phyloP scores from a whole-genome alignment of 2,888 invertebrate genomes.

The Harmothoe impar region DNA sequence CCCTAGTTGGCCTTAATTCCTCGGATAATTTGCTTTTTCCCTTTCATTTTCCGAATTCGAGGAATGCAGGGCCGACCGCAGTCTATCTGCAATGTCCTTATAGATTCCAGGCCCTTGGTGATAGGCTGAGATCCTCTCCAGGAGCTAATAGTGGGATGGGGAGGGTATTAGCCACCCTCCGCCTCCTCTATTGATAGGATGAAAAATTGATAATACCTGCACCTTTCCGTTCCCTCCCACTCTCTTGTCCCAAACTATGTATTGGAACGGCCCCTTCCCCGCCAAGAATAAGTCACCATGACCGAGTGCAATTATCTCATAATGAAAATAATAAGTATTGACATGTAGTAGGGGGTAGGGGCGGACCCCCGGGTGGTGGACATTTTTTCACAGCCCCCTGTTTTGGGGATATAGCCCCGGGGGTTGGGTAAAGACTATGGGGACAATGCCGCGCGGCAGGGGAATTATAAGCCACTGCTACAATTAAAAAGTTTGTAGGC shows the following conservation, averaged over 20 bases:
- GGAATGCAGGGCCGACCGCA: too few species aligned
- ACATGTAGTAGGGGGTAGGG: neutral
- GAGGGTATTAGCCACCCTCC: neutral
- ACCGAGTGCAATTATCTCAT: neutral
- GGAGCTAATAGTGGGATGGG: neutral
- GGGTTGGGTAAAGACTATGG: neutral
- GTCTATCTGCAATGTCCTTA: too few species aligned
- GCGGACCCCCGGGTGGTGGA: neutral
- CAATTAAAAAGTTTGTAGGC: neutral
- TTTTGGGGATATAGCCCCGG: neutral
- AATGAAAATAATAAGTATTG: constrained; percentile 21
- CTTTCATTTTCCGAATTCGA: too few species aligned
- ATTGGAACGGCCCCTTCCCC: too few species aligned
- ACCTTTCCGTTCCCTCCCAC: neutral
- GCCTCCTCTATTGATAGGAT: neutral
- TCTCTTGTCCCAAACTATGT: too few species aligned
- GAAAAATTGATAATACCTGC: constrained; percentile 13
- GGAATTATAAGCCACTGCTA: neutral
- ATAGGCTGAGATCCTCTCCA: neutral
- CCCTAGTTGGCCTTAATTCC: too few species aligned
- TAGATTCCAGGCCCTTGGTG: too few species aligned
- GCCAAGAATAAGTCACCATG: neutral
- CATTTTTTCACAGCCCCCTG: neutral
- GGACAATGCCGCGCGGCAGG: neutral
- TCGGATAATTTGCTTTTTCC: too few species aligned